A percentile compares a stretch with the other conserved stretches of the same genome.
phyloP scores from a whole-genome alignment of 2,797 vertebrate species.

The Chromobotia macracanthus region DNA sequence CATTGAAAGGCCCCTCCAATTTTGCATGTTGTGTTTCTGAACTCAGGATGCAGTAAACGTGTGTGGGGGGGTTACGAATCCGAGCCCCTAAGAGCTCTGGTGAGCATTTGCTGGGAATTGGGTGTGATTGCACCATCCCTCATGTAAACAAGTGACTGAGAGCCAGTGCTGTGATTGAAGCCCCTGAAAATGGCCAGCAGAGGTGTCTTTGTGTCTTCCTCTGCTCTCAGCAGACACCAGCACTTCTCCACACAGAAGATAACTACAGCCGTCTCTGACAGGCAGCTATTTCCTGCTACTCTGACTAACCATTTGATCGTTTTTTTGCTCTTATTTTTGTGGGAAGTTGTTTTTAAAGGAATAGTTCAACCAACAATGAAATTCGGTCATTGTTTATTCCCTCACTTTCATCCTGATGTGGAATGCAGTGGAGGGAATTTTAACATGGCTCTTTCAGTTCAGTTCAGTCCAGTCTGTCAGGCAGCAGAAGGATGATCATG shows the following conservation, averaged over 20 bases:
- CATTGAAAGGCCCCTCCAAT: not conserved
- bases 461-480: too few species aligned
- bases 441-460: too few species aligned
- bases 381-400: not conserved
- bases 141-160: conserved; percentile 40
- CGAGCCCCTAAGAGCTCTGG: not conserved
- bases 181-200: conserved; percentile 39
- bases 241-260: conserved; percentile 36
- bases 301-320: conserved; percentile 26
- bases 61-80: not conserved
- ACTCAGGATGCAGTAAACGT: not conserved
- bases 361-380: not conserved
- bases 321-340: conserved; percentile 1
- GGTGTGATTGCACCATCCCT: conserved; percentile 52
- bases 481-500: too few species aligned
- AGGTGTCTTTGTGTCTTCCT: conserved; percentile 35
- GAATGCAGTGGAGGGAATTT: too few species aligned
- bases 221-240: conserved; percentile 35
- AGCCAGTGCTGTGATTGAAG: conserved; percentile 36
- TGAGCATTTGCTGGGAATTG: conserved; percentile 27
- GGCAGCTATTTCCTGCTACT: conserved; percentile 30
- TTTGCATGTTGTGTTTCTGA: conserved; percentile 17
- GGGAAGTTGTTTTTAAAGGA: not conserved
- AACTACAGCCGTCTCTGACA: conserved; percentile 45
- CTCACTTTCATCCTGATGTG: too few species aligned